Evolutionary conservation across 2,113 vertebrate species (phyloP).

Genomic region (Coptodon rendalli): DNA sequence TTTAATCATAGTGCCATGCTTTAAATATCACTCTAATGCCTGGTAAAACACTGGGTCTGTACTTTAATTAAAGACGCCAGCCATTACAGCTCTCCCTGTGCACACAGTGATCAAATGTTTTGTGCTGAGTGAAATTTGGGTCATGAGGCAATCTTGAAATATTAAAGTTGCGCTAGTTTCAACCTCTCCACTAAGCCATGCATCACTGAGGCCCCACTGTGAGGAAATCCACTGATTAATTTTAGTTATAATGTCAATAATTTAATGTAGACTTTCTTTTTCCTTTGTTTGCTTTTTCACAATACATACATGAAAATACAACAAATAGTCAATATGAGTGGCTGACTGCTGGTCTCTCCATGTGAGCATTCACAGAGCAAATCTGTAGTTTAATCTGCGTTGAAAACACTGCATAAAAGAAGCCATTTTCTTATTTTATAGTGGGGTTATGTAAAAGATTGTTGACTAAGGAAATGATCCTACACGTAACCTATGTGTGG

Average conservation of each 20-base stretch:
- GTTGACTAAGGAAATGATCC: neutral
- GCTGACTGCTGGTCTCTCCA: neutral
- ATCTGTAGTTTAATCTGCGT: neutral
- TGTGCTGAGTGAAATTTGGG: neutral
- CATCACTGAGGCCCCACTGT: neutral
- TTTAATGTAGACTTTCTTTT: neutral
- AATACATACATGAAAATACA: neutral
- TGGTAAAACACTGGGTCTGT: slow-evolving; percentile 57
- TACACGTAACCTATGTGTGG: neutral
- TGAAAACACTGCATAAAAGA: neutral
- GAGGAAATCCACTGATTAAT: neutral
- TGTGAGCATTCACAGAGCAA: neutral
- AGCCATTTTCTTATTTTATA: neutral
- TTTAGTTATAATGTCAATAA: neutral
- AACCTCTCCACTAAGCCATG: neutral
- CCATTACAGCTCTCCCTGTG: slow-evolving; percentile 30
- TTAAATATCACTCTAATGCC: slow-evolving; percentile 66
- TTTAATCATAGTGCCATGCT: slow-evolving; percentile 63
- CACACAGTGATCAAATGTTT: slow-evolving; percentile 23
- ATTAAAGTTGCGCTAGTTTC: slow-evolving; percentile 4
- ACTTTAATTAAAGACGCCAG: slow-evolving; percentile 61
- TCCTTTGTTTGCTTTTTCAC: neutral
- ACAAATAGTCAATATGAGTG: neutral
- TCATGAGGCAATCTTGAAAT: neutral
- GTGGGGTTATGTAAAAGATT: neutral